Conservation (phyloP, 2,888 invertebrate genomes). For the Hanleya hanleyi region DNA sequence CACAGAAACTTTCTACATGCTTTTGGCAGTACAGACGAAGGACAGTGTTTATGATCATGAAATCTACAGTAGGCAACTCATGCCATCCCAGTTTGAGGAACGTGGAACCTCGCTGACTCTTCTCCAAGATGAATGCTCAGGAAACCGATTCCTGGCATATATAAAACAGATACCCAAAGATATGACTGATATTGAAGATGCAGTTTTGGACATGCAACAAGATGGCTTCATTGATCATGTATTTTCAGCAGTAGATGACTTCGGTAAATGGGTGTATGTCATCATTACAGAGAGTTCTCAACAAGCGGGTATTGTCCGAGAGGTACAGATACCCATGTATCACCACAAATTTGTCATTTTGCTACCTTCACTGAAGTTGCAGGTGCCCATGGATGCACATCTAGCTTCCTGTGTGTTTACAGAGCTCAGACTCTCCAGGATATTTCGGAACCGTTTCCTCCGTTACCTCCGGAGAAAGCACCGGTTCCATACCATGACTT, state of each 20-base stretch:
- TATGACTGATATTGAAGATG: not conserved
- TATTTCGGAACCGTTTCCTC: conserved; percentile 49
- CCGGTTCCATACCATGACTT: conserved; percentile 26
- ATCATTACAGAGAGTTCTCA: not conserved
- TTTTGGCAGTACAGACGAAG: not conserved
- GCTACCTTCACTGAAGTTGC: conserved; percentile 16
- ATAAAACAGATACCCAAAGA: not conserved
- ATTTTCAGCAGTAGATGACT: not conserved
- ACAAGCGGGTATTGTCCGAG: not conserved
- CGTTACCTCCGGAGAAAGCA: conserved; percentile 31
- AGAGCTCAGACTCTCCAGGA: conserved; percentile 38
- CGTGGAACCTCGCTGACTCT: not conserved
- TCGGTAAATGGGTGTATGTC: not conserved
- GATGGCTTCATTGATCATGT: not conserved
- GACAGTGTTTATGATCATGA: not conserved
- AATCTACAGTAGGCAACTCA: not conserved
- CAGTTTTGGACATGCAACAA: not conserved
- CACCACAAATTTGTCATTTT: not conserved
- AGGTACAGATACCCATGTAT: not conserved
- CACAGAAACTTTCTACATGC: not conserved
- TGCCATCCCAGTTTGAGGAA: not conserved
- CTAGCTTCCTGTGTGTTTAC: conserved; percentile 47
- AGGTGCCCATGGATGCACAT: conserved; percentile 44
- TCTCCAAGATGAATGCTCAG: not conserved
- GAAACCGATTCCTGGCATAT: not conserved